Conservation (phyloP, 2,888 invertebrate species). For the Matsumyia berberina region DNA sequence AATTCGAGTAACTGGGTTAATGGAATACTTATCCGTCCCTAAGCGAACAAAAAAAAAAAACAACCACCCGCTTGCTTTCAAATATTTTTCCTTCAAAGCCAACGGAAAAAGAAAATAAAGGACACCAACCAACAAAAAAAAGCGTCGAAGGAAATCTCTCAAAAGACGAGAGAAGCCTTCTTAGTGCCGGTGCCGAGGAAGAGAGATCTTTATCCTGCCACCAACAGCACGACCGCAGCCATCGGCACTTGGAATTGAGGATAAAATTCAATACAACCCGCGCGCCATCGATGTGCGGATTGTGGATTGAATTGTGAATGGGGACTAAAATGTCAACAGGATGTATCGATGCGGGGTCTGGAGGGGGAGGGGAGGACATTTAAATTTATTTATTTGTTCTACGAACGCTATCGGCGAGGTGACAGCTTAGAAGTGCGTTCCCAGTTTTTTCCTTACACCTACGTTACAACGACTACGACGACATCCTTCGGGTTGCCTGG, state of each 20-base stretch:
- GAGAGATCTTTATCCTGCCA: conserved; percentile 55
- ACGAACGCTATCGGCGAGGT: conserved; percentile 43
- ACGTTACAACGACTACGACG: conserved; percentile 12
- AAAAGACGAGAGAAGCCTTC: conserved; percentile 49
- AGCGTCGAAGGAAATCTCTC: conserved; percentile 43
- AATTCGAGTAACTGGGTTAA: conserved; percentile 71
- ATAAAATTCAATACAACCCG: conserved; percentile 66
- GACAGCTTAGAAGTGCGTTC: conserved; percentile 14
- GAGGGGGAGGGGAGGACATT: conserved; percentile 29
- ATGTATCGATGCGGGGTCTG: conserved; percentile 6
- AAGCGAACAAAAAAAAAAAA: conserved; percentile 15
- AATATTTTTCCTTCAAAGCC: conserved; percentile 10
- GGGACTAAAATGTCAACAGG: conserved; percentile 55
- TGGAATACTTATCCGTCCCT: conserved; percentile 67
- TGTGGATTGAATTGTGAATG: conserved; percentile 65
- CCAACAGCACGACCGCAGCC: conserved; percentile 32
- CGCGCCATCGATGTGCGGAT: conserved; percentile 48
- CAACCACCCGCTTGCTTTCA: conserved; percentile 1
- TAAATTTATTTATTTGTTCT: conserved; percentile 72
- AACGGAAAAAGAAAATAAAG: not conserved
- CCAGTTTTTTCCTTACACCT: not conserved
- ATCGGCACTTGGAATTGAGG: conserved; percentile 21
- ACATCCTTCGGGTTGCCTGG: conserved; percentile 39
- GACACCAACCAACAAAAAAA: not conserved
- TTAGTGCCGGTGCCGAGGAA: not conserved